phyloP scores from a whole-genome alignment of 2,797 vertebrate genomes.

The Hydrophis major region DNA sequence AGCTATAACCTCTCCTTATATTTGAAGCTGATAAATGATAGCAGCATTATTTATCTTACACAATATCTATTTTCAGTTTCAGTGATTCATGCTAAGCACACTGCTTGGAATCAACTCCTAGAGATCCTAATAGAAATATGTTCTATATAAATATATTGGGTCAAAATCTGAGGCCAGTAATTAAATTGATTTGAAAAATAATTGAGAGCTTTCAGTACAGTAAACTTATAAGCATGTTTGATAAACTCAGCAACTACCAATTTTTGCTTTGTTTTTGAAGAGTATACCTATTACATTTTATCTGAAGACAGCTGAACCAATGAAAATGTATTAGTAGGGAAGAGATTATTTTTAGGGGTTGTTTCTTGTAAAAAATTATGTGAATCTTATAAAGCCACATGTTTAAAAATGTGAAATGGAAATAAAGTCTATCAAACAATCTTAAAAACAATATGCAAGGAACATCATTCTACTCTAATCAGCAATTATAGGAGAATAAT shows the following conservation, averaged over 20 bases:
- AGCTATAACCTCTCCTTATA: background rate
- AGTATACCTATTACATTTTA: slow-evolving; percentile 51
- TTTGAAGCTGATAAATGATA: background rate
- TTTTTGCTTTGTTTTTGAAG: slow-evolving; percentile 40
- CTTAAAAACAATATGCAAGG: slow-evolving; percentile 59
- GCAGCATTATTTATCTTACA: background rate
- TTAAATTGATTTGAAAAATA: slow-evolving; percentile 35
- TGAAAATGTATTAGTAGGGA: slow-evolving; percentile 61
- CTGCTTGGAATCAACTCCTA: background rate
- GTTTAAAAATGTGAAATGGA: slow-evolving; percentile 62
- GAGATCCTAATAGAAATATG: background rate
- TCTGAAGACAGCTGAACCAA: slow-evolving; percentile 57
- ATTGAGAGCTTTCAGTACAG: slow-evolving; percentile 32
- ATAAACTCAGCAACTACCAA: slow-evolving; percentile 51
- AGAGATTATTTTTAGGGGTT: slow-evolving; percentile 65
- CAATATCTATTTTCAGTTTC: background rate
- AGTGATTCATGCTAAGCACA: background rate
- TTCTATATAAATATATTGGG: background rate
- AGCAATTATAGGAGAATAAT: slow-evolving; percentile 35
- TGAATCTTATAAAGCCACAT: slow-evolving; percentile 63
- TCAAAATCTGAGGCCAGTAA: slow-evolving; percentile 32
- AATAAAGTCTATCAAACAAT: slow-evolving; percentile 54
- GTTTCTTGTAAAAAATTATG: slow-evolving; percentile 62
- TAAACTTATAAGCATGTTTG: slow-evolving; percentile 44
- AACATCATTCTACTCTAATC: slow-evolving; percentile 42